Evolutionary conservation across 2,888 invertebrate genomes (phyloP).

Genomic region (Rhingia rostrata): DNA sequence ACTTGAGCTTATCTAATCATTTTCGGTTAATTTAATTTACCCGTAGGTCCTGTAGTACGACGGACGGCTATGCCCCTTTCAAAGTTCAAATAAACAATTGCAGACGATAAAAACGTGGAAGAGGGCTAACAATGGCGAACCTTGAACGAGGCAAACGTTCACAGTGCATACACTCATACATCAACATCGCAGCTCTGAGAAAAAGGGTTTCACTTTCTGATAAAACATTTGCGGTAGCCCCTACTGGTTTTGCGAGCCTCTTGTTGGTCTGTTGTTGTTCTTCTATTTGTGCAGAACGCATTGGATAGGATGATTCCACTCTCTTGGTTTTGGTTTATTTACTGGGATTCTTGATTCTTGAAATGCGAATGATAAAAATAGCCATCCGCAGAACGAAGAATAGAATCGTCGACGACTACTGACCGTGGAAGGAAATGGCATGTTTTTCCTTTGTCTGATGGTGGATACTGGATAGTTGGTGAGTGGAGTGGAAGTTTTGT

Average conservation of each 20-base stretch:
- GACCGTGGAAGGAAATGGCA: slow-evolving; percentile 36
- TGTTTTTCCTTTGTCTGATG: slow-evolving; percentile 46
- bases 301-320: slow-evolving; percentile 45
- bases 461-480: slow-evolving; percentile 9
- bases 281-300: slow-evolving; percentile 58
- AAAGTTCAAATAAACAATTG: slow-evolving; percentile 45
- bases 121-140: slow-evolving; percentile 57
- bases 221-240: slow-evolving; percentile 42
- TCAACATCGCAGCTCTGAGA: not conserved
- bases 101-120: slow-evolving; percentile 27
- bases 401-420: slow-evolving; percentile 43
- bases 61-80: slow-evolving; percentile 20
- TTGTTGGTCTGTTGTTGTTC: slow-evolving; percentile 8
- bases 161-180: not conserved
- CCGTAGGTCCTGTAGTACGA: slow-evolving; percentile 22
- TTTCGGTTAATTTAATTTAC: slow-evolving; percentile 69
- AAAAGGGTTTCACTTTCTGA: slow-evolving; percentile 72
- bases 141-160: not conserved
- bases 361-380: slow-evolving; percentile 70
- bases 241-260: slow-evolving; percentile 66
- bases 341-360: slow-evolving; percentile 58
- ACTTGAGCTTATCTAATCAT: slow-evolving; percentile 63
- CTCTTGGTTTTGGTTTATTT: slow-evolving; percentile 47
- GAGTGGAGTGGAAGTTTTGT: slow-evolving; percentile 7
- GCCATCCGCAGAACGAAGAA: slow-evolving; percentile 49